phyloP scores from a whole-genome alignment of 2,888 invertebrate species.

The Euplexia lucipara region DNA sequence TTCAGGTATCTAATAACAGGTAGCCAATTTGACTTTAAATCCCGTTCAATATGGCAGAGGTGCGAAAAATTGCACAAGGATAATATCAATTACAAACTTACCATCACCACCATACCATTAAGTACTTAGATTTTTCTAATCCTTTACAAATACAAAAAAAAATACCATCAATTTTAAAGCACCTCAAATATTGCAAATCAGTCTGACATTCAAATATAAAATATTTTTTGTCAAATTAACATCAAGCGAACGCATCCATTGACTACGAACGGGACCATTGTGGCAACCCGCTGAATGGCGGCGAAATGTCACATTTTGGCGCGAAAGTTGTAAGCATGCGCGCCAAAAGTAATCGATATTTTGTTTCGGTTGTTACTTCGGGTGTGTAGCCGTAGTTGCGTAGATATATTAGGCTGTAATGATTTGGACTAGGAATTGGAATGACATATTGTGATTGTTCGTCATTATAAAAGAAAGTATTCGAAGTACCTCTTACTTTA shows the following conservation, averaged over 20 bases:
- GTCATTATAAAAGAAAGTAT: neutral
- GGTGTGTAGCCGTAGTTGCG: constrained; percentile 61
- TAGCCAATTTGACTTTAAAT: no score
- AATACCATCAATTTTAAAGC: constrained; percentile 24
- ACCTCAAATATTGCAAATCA: constrained; percentile 42
- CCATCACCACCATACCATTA: no score
- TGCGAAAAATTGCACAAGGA: neutral
- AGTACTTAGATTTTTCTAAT: no score
- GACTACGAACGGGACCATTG: constrained; percentile 61
- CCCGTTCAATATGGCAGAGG: neutral
- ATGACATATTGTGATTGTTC: neutral
- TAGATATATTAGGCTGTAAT: constrained; percentile 60
- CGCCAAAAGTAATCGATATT: constrained; percentile 80
- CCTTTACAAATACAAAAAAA: constrained; percentile 19
- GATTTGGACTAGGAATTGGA: constrained; percentile 19
- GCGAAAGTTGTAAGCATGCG: constrained; percentile 82
- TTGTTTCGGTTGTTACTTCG: constrained; percentile 71
- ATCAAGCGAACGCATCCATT: constrained; percentile 65
- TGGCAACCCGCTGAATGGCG: constrained; percentile 48
- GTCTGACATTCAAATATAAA: constrained; percentile 50
- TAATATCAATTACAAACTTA: no score
- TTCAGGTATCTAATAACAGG: no score
- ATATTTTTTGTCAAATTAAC: constrained; percentile 65
- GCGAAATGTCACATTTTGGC: constrained; percentile 82
- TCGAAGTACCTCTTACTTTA: no score